These are phyloP conservation scores for Mola mola DNA, from an alignment of 2,113 vertebrate species.

Conservation along the genomic window DNA sequence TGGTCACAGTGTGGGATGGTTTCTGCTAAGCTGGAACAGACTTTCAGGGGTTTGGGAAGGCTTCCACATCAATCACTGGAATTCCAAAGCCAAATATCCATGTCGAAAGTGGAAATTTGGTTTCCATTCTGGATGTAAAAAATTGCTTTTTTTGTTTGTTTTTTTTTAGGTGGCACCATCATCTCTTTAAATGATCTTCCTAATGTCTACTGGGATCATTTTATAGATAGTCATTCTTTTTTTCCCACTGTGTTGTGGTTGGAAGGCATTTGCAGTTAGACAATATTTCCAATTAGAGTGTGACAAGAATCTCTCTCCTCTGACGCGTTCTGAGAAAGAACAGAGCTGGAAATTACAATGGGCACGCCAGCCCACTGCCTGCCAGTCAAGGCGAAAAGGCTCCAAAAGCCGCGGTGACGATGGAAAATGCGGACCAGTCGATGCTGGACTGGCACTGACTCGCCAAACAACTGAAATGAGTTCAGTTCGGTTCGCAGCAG, in stretches of 20 bases:
- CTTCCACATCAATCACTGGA: conserved; percentile 49
- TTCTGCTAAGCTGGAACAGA: conserved; percentile 54
- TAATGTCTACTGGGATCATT: conserved; percentile 13
- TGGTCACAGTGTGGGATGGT: conserved; percentile 53
- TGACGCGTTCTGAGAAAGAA: conserved; percentile 53
- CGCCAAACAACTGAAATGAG: conserved; percentile 58
- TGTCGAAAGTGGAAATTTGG: conserved; percentile 48
- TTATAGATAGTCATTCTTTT: conserved; percentile 8
- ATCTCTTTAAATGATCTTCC: conserved; percentile 27
- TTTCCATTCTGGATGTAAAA: conserved; percentile 48
- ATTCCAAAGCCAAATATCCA: conserved; percentile 38
- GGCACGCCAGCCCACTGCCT: conserved; percentile 58
- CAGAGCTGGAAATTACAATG: conserved; percentile 66
- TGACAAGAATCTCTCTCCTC: conserved; percentile 48
- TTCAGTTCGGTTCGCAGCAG: conserved; percentile 53
- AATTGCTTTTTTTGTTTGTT: conserved; percentile 1
- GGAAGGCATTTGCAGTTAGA: conserved; percentile 51
- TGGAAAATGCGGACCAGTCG: conserved; percentile 58
- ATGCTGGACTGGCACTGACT: conserved; percentile 60
- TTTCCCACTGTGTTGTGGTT: conserved; percentile 21
- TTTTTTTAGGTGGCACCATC: conserved; percentile 29
- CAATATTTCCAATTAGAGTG: conserved; percentile 57
- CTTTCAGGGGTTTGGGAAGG: conserved; percentile 57
- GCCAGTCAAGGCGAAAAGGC: conserved; percentile 42
- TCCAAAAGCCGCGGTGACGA: conserved; percentile 34